These are phyloP conservation scores for Protophormia terraenovae DNA, from an alignment of 2,888 invertebrate species.

Conservation along the genomic window DNA sequence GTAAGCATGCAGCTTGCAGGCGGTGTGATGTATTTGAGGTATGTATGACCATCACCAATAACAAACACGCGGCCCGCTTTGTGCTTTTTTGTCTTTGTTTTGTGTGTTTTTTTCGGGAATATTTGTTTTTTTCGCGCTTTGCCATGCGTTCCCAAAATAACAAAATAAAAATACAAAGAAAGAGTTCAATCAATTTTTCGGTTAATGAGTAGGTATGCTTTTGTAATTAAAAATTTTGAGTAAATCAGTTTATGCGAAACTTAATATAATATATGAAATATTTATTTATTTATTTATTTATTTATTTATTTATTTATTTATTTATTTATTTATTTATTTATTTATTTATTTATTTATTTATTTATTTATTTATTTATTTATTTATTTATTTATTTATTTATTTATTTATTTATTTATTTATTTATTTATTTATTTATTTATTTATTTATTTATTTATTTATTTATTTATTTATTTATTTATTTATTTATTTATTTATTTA, in stretches of 20 bases:
- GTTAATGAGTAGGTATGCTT: conserved; percentile 44
- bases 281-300: neutral
- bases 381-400: too few species aligned
- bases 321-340: too few species aligned
- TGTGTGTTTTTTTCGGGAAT: neutral
- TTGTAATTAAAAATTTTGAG: conserved; percentile 34
- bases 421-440: too few species aligned
- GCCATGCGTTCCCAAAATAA: conserved; percentile 22
- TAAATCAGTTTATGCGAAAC: neutral
- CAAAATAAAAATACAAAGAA: neutral
- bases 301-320: too few species aligned
- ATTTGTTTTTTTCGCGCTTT: conserved; percentile 28
- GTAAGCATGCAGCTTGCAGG: conserved; percentile 57
- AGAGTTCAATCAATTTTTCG: conserved; percentile 48
- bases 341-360: too few species aligned
- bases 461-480: too few species aligned
- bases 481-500: too few species aligned
- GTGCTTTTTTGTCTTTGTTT: conserved; percentile 43
- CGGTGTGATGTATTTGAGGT: conserved; percentile 70
- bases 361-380: too few species aligned
- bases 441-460: too few species aligned
- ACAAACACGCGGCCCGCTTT: conserved; percentile 71
- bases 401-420: too few species aligned
- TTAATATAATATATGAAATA: neutral
- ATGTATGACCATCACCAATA: conserved; percentile 74